These are phyloP conservation scores for Fulica atra DNA, from an alignment of 2,113 vertebrate species.

Conservation along the genomic window DNA sequence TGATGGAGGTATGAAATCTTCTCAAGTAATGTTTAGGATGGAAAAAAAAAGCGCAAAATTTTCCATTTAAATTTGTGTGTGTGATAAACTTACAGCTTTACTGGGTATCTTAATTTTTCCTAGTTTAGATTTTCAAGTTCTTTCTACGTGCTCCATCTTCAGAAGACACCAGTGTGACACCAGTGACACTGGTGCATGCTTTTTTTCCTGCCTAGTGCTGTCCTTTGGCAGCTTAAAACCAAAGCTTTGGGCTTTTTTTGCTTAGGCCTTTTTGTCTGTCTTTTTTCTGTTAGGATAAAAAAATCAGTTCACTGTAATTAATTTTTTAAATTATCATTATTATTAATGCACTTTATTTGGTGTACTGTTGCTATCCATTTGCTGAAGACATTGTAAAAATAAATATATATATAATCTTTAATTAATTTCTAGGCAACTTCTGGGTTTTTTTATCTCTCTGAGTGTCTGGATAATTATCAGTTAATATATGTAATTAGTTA, in stretches of 20 bases:
- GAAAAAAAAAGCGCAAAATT: background rate
- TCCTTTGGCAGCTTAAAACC: background rate
- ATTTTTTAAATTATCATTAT: background rate
- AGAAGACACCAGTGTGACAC: background rate
- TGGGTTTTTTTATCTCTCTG: background rate
- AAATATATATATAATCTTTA: background rate
- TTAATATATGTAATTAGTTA: background rate
- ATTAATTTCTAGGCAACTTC: background rate
- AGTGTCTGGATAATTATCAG: background rate
- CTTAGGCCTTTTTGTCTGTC: background rate
- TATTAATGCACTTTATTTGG: background rate
- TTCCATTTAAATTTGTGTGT: background rate
- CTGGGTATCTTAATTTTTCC: background rate
- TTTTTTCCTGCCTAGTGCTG: background rate
- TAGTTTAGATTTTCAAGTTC: background rate
- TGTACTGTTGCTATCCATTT: background rate
- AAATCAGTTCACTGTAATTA: background rate
- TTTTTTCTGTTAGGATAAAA: background rate
- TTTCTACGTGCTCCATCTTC: background rate
- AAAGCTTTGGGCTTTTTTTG: background rate
- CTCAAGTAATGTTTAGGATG: background rate
- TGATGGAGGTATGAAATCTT: background rate
- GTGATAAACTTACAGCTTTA: background rate
- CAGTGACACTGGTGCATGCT: background rate
- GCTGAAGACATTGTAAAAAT: background rate